Percentiles rank a stretch among this genome's conserved stretches.
phyloP scores from a whole-genome alignment of 2,888 invertebrate genomes.

The Automeris io region DNA sequence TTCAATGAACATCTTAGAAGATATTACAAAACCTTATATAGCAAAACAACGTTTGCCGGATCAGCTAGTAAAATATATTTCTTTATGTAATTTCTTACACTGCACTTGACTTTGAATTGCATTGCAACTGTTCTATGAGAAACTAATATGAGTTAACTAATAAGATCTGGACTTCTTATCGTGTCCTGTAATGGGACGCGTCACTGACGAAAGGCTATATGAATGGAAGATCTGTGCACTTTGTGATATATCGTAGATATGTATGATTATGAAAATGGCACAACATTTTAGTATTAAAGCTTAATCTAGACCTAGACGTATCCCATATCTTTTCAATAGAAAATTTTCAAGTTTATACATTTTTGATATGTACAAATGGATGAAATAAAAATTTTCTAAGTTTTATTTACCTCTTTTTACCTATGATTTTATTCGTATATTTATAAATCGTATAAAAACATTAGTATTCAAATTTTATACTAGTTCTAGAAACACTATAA shows the following conservation, averaged over 20 bases:
- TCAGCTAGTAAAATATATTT: no score
- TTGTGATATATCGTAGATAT: slow-evolving; percentile 31
- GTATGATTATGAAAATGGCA: slow-evolving; percentile 47
- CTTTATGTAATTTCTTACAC: no score
- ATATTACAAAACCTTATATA: no score
- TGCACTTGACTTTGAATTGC: no score
- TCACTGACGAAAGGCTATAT: no score
- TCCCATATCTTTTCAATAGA: background rate
- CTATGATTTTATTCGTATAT: slow-evolving; percentile 5
- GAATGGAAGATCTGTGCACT: slow-evolving; percentile 35
- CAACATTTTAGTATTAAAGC: slow-evolving; percentile 38
- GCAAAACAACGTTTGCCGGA: no score
- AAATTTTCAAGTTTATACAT: background rate
- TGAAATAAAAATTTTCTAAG: background rate
- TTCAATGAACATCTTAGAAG: no score
- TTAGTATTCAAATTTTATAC: slow-evolving; percentile 4
- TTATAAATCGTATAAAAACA: slow-evolving; percentile 10
- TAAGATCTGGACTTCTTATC: no score
- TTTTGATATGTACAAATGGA: background rate
- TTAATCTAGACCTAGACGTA: slow-evolving; percentile 16
- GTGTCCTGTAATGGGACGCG: no score
- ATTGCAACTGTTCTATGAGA: no score
- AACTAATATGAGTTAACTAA: no score
- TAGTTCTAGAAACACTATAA: background rate
- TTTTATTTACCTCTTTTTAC: background rate